Conservation (phyloP, 2,113 vertebrate genomes). For the Speoplatyrhinus poulsoni region DNA sequence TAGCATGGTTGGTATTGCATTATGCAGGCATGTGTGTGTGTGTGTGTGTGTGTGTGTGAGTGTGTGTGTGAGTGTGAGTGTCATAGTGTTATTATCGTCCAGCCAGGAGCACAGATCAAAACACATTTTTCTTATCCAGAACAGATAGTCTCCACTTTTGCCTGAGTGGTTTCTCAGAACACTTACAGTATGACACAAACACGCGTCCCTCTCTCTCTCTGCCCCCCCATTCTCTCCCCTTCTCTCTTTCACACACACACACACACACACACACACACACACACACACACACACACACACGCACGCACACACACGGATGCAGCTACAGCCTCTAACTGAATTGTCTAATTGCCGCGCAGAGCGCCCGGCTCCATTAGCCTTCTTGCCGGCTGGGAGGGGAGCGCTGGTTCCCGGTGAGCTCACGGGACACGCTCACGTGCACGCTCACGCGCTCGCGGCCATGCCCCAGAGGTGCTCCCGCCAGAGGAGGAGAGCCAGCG, state of each 20-base stretch:
- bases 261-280: slow-evolving; percentile 11
- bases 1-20: slow-evolving; percentile 1
- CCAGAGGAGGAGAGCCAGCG: slow-evolving; percentile 73
- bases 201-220: neutral
- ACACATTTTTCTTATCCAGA: slow-evolving; percentile 13
- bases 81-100: slow-evolving; percentile 11
- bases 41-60: slow-evolving; percentile 1
- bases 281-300: neutral
- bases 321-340: slow-evolving; percentile 67
- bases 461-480: slow-evolving; percentile 74
- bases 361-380: slow-evolving; percentile 73
- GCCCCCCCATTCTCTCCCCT: neutral
- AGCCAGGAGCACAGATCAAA: slow-evolving; percentile 30
- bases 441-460: slow-evolving; percentile 44
- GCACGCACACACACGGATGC: neutral
- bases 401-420: slow-evolving; percentile 33
- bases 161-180: slow-evolving; percentile 65
- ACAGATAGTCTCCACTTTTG: slow-evolving; percentile 14
- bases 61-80: neutral
- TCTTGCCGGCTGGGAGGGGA: slow-evolving; percentile 55
- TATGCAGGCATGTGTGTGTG: slow-evolving; percentile 35
- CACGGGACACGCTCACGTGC: slow-evolving; percentile 28
- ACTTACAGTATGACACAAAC: slow-evolving; percentile 42
- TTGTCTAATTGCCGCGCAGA: slow-evolving; percentile 78
- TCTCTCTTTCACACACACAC: neutral